A percentile compares a stretch with the other conserved stretches of the same genome.
Conservation (phyloP, 2,113 vertebrate species). For the Podarcis muralis region DNA sequence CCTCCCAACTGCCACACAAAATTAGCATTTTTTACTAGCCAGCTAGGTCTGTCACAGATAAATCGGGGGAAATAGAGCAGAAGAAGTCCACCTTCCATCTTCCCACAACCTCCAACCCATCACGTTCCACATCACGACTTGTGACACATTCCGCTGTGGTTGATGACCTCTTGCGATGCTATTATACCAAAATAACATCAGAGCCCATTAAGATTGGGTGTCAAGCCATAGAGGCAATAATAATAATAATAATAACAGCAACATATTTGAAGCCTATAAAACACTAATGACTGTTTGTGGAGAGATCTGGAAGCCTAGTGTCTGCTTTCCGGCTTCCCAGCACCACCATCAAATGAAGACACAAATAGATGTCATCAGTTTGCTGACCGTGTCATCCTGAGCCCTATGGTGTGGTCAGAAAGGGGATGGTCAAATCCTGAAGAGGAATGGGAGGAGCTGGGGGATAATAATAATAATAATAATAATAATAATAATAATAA, state of each 20-base stretch:
- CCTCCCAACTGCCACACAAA: too few relatives aligned
- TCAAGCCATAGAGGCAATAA: background rate
- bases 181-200: background rate
- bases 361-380: background rate
- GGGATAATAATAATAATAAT: too few relatives aligned
- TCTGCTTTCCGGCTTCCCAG: background rate
- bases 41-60: too few relatives aligned
- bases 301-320: background rate
- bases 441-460: too few relatives aligned
- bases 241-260: too few relatives aligned
- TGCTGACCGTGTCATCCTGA: background rate
- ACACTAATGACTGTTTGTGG: background rate
- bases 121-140: too few relatives aligned
- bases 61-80: too few relatives aligned
- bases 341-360: background rate
- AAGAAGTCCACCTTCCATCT: too few relatives aligned
- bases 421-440: too few relatives aligned
- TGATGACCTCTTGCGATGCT: background rate
- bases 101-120: background rate
- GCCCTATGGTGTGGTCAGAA: too few relatives aligned
- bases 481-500: too few relatives aligned
- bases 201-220: background rate
- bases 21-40: too few relatives aligned
- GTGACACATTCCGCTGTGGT: background rate
- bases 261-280: background rate